A percentile compares a stretch with the other conserved stretches of the same genome.
Conservation (phyloP, 2,888 invertebrate genomes). For the Pardosa pseudoannulata region DNA sequence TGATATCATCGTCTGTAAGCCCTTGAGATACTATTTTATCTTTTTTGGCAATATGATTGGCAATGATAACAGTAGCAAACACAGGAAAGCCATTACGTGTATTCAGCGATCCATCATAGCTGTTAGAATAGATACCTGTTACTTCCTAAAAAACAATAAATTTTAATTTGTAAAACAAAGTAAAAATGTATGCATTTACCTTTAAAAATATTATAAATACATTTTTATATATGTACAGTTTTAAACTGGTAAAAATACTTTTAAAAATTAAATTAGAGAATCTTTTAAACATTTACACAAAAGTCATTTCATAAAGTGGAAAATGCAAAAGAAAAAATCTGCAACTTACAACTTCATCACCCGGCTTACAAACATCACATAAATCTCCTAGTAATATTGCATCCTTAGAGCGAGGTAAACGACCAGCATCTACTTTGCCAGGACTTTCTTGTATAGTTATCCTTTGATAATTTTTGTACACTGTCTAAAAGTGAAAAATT, state of each 20-base stretch:
- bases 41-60: slow-evolving; percentile 95
- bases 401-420: slow-evolving; percentile 98
- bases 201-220: no score
- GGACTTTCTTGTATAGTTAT: slow-evolving; percentile 98
- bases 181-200: no score
- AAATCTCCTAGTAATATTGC: slow-evolving; percentile 94
- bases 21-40: slow-evolving; percentile 94
- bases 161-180: no score
- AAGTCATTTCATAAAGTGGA: no score
- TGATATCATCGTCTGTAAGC: slow-evolving; percentile 96
- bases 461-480: slow-evolving; percentile 98
- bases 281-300: no score
- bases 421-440: slow-evolving; percentile 96
- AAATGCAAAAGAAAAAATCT: no score
- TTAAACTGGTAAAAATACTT: not conserved
- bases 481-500: slow-evolving; percentile 84
- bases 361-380: slow-evolving; percentile 98
- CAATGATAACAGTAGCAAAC: slow-evolving; percentile 97
- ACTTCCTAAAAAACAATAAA: slow-evolving; percentile 78
- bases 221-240: not conserved
- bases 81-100: slow-evolving; percentile 96
- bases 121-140: slow-evolving; percentile 95
- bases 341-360: slow-evolving; percentile 93
- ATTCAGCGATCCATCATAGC: slow-evolving; percentile 97
- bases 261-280: no score